Evolutionary conservation across 2,888 invertebrate species (phyloP), one percentile per base, ranked within the genome.

Genomic region (Pterostichus madidus): DNA sequence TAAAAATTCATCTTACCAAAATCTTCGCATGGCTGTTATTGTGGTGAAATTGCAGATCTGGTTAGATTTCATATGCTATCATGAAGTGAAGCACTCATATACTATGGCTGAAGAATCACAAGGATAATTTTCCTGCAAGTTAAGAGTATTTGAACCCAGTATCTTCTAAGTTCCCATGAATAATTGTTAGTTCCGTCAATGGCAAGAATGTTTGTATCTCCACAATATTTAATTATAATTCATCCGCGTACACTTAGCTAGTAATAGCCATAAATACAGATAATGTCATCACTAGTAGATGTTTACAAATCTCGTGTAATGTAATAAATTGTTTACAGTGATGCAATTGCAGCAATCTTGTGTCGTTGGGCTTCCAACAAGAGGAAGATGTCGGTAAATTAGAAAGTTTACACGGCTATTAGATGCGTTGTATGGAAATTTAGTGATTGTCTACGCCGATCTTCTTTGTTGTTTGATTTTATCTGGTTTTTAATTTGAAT

Each of bases 211-310:
- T 31, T 32, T 32, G 35, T 24, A 64, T 64, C 35, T 35, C 7
- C 32, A 64, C 64, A 64, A 35, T 64, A 64, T 64, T 64, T 76
- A 76, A 76, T 76, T 76, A 76, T 39, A 13, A 76, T 76, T 76
- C 76, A 76, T 76, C 52, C 49, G 15, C 11, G 75, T 49, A 46
- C 10, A 32, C 39, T 75, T 17, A 6, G 52, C 8, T 76, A 17
- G 76, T 53, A 76, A 76, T 56, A 56, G 46, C 46, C 76, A 52
- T 76, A 76, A 53, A 76, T 76, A 76, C 35, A 76, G 76, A 76
- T 76, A 76, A 76, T 76, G 56, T 76, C 76, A 76, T 76, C 76
- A 76, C 52, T 56, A 76, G 11, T 52, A 46, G 52, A 39, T 76
- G 76, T 52, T 76, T 76, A 76, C 75, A 75, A 75, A 52, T 31